Evolutionary conservation across 2,888 invertebrate genomes (phyloP), one percentile per base, ranked within the genome.

Genomic region (Anthophora plumipes): DNA sequence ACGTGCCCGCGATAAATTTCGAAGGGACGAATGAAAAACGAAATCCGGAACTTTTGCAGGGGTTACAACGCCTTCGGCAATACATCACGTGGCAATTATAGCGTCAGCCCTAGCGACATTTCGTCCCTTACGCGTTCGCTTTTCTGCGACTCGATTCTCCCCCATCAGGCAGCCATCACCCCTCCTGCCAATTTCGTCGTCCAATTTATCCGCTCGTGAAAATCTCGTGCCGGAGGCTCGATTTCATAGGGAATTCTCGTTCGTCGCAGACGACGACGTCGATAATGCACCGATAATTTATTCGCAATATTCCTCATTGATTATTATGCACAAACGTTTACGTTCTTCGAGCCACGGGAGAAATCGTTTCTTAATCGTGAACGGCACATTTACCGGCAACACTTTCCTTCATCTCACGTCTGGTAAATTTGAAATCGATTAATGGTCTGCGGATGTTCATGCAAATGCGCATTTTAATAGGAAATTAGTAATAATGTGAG

Each of bases 41-140:
- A 78, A 82, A 78, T 64, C 14, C 43, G 31, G 17, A 9, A 50
- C 48, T 78, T 69, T 60, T 14, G 17, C 43, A 41, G 22, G 66
- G 69, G 72, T 39, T 39, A 46, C 41, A 46, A 70, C 59, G 76
- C 72, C 69, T 60, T 64, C 37, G 70, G 83, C 84, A 80, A 87
- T 89, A 84, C 86, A 89, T 87, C 88, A 88, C 87, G 88, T 75
- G 80, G 87, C 85, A 90, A 90, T 88, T 90, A 88, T 84, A 68
- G 80, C 78, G 77, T 85, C 79, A 80, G 69, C 82, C 84, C 85
- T 77, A 61, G 76, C 75, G 80, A 71, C 80, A 64, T 77, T 80
- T 76, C 78, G 78, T 81, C 78, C 73, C 77, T 75, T 72, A 67
- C 74, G 50, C 61, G 79, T 64, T 82, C 77, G 63, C 67, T 78